These are phyloP conservation scores for Syngnathus floridae DNA, from an alignment of 2,113 vertebrate species.

Conservation along the genomic window DNA sequence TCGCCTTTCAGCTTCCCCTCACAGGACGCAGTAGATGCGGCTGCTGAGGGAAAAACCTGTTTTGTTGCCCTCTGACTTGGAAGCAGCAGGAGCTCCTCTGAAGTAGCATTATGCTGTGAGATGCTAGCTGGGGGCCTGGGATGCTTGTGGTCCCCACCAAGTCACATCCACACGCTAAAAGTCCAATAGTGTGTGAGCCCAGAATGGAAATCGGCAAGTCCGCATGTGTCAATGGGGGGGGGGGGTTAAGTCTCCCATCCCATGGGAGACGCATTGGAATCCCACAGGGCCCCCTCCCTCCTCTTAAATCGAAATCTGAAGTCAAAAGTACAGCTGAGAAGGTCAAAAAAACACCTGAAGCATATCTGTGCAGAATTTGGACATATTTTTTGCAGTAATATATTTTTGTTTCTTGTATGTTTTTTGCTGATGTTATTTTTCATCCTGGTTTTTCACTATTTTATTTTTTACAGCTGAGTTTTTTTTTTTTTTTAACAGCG, in stretches of 20 bases:
- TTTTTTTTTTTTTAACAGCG: too few species aligned
- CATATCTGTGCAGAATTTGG: neutral
- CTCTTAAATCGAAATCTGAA: slow-evolving; percentile 12
- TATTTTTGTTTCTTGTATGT: neutral
- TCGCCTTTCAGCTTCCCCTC: slow-evolving; percentile 29
- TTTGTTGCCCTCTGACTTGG: slow-evolving; percentile 44
- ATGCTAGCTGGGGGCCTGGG: slow-evolving; percentile 14
- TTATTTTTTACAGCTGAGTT: too few species aligned
- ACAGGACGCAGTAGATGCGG: slow-evolving; percentile 1
- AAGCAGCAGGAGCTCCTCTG: slow-evolving; percentile 51
- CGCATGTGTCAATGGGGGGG: slow-evolving; percentile 3
- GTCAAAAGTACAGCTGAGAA: slow-evolving; percentile 45
- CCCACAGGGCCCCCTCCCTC: slow-evolving; percentile 5
- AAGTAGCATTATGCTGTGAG: slow-evolving; percentile 60
- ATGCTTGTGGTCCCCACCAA: slow-evolving; percentile 22
- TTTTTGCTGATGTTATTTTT: neutral
- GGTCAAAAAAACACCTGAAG: slow-evolving; percentile 10
- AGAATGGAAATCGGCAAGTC: slow-evolving; percentile 5
- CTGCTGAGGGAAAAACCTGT: slow-evolving; percentile 37
- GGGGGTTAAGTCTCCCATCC: slow-evolving; percentile 5
- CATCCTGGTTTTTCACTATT: neutral
- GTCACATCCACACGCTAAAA: slow-evolving; percentile 41
- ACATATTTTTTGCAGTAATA: neutral
- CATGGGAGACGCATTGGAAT: slow-evolving; percentile 29
- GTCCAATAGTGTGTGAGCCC: slow-evolving; percentile 2